Base-by-base conservation (phyloP, 2,888 invertebrate species). In the Leptopterna dolabrata region DNA sequence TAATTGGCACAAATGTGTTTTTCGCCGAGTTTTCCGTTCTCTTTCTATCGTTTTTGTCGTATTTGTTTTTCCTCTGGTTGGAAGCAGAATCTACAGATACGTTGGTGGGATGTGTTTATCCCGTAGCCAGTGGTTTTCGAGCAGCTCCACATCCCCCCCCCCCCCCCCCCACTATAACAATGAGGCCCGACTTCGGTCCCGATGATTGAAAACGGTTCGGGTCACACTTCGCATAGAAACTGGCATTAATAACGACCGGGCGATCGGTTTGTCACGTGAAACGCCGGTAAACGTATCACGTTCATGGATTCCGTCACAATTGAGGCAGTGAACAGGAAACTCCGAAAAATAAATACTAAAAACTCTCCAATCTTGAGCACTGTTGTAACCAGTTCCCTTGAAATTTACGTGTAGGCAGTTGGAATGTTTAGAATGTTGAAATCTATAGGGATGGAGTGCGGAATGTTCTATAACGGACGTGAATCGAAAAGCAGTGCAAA, bases 1-100 rank as follows among this genome's bases (percentile, higher is more conserved):
- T 73, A 73, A 73, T 73, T 73, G 73, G 73, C 36, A 36, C 73
- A 73, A 73, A 73, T 41, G 73, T 73, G 73, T 73, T 30, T 73
- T 73, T 73, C 73, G 41, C 36, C 14, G 36, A n/a, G 16, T 41
- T 41, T 73, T 73, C 24, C 27, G 13, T 1, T 70, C 70, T 70
- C 70, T 70, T 70, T 29, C 29, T 11, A 70, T 27, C 19, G 2
- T 24, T 19, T 29, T 27, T 11, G 1, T 16, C 13, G 4, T 19
- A 3, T 11, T 4, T 24, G 27, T 70, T 70, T 13, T 47, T 55
- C 19, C 2, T 55, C 19, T 63, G n/a, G n/a, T 63, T 63, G 0
- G 2, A 11, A 11, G 19, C 11, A 9, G 9, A 11, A 11, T 63
- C 24, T 19, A 2, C 19, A n/a, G 16, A 55, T 11, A 63, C 24